Evolutionary conservation across 2,113 vertebrate species (phyloP), one percentile per base, ranked within the genome.

Genomic region (Tragelaphus buxtoni): DNA sequence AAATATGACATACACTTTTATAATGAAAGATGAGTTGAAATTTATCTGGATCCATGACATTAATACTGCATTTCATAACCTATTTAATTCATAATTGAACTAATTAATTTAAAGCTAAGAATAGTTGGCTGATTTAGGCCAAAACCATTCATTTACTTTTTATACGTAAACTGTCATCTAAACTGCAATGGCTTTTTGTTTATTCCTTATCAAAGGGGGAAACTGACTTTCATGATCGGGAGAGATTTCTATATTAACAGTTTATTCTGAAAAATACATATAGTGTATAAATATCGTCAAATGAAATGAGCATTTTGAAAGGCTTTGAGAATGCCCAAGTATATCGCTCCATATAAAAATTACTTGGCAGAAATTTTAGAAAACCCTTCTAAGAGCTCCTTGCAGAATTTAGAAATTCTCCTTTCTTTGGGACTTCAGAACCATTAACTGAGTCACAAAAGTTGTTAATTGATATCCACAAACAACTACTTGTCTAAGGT

Each of bases 41-140:
- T 95, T 88, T 82, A 83, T 56, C 72, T 87, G 35, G 82, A 92
- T 63, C 32, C 10, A 69, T 80, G 35, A 91, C 39, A 80, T 76
- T 81, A 88, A 88, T 63, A 61, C 35, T 69, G n/a, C 2, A 72
- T 91, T 88, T 94, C 24, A 61, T 42, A 79, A 84, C 26, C n/a
- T 93, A 45, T 58, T 58, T 76, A 90, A 95, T 61, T 96, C 26
- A 63, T 96, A 91, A 86, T 51, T 92, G 28, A 94, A 60, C 30
- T 85, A 90, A 94, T 94, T 83, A 90, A 96, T 76, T 93, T 32
- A 89, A 82, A 95, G 80, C 72, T 61, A 88, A 94, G 72, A 92
- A 95, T 82, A 94, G 88, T 74, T 51, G 63, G 72, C 24, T 86
- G n/a, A 92, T 72, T 96, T 93, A 30, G 45, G 72, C 74, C 32